A percentile compares a stretch with the other conserved stretches of the same genome.
These are phyloP conservation scores for Indicator indicator DNA, from an alignment of 2,113 vertebrate species.

Conservation along the genomic window DNA sequence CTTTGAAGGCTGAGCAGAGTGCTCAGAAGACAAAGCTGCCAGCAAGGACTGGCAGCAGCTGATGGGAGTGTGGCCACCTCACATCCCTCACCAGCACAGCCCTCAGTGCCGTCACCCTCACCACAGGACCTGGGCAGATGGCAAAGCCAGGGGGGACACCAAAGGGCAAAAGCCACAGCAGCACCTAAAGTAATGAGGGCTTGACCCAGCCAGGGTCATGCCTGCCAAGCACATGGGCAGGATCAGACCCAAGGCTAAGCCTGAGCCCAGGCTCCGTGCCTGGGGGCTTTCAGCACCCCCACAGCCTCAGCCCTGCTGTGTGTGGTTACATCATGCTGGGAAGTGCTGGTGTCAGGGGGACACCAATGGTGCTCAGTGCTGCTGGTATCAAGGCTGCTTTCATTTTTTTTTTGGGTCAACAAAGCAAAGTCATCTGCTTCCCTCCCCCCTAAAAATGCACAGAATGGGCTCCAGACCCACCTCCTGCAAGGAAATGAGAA, in stretches of 20 bases:
- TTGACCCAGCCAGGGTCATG: background rate
- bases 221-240: background rate
- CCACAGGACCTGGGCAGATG: rapidly evolving
- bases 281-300: background rate
- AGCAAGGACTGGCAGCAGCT: background rate
- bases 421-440: constrained; percentile 37
- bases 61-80: rapidly evolving
- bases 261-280: background rate
- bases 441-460: background rate
- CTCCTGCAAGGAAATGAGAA: constrained; percentile 64
- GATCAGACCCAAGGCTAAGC: background rate
- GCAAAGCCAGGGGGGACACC: background rate
- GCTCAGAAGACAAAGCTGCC: background rate
- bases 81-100: background rate
- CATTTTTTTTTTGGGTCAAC: background rate
- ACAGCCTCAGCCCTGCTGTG: background rate
- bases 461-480: constrained; percentile 70
- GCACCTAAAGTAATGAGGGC: rapidly evolving
- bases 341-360: constrained; percentile 27
- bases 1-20: background rate
- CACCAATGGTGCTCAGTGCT: constrained; percentile 11
- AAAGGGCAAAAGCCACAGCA: background rate
- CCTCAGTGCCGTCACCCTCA: background rate
- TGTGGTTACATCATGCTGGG: background rate
- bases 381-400: background rate